Conservation (phyloP, 2,113 vertebrate species). For the Conger conger region DNA sequence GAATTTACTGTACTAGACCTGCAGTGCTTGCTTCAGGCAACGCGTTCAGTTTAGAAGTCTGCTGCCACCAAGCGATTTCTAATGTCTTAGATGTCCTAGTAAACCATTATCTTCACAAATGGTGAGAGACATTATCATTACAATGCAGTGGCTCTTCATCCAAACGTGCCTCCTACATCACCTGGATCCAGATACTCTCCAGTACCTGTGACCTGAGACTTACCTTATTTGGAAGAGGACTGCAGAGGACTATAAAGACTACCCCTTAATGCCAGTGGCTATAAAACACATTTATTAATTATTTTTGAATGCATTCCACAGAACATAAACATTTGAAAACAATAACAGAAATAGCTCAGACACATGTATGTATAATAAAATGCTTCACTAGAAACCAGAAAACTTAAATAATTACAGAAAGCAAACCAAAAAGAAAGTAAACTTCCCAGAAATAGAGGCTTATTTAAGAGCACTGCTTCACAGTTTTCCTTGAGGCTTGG, state of each 20-base stretch:
- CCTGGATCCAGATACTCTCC: neutral
- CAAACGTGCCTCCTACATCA: neutral
- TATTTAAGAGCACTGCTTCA: neutral
- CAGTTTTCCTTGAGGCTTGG: neutral
- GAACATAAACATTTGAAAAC: neutral
- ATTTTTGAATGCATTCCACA: neutral
- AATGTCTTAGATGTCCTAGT: neutral
- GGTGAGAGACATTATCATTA: too few species aligned
- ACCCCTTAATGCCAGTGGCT: neutral
- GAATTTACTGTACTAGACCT: neutral
- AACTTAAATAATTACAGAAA: neutral
- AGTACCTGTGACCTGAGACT: neutral
- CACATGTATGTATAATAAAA: neutral
- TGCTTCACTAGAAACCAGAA: slow-evolving; percentile 8
- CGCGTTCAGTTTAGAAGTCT: slow-evolving; percentile 1
- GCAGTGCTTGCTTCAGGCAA: slow-evolving; percentile 4
- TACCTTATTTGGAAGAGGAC: neutral
- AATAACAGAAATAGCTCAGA: neutral
- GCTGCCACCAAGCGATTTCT: slow-evolving; percentile 41
- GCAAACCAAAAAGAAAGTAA: neutral
- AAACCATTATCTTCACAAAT: too few species aligned
- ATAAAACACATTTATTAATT: neutral
- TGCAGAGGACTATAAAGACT: neutral
- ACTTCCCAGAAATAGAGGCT: neutral
- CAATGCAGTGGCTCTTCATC: neutral